These are phyloP conservation scores for Erythrolamprus reginae DNA, from an alignment of 2,113 vertebrate genomes.

Conservation along the genomic window DNA sequence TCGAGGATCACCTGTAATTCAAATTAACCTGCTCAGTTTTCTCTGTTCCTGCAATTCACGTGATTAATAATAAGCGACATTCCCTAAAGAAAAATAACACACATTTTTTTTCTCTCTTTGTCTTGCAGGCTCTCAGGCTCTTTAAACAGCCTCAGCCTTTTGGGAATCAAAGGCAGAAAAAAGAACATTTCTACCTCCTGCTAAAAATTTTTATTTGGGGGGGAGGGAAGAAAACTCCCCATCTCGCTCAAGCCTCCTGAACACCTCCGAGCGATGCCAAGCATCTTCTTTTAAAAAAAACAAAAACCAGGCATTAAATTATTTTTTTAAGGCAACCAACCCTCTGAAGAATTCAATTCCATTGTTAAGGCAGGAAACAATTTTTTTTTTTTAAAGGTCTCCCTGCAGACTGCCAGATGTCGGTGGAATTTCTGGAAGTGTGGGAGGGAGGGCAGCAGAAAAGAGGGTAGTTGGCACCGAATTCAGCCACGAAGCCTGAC, in stretches of 20 bases:
- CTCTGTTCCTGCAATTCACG: background rate
- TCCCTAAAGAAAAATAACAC: background rate
- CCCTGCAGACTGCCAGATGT: background rate
- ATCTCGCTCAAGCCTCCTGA: background rate
- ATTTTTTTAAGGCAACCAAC: background rate
- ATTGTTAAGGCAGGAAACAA: background rate
- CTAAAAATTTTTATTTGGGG: background rate
- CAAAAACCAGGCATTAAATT: background rate
- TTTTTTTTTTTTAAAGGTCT: background rate
- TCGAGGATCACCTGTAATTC: background rate
- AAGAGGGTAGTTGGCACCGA: background rate
- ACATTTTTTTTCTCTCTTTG: slow-evolving; percentile 33
- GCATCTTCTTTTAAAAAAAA: background rate
- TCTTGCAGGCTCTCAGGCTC: slow-evolving; percentile 51
- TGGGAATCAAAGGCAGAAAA: slow-evolving; percentile 66
- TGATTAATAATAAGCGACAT: background rate
- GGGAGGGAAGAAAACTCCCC: no score
- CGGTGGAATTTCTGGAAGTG: background rate
- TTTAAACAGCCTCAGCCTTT: slow-evolving; percentile 61
- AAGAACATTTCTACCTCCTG: background rate
- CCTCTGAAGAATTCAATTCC: background rate
- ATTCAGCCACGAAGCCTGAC: background rate
- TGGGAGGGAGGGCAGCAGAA: no score
- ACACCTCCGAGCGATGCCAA: no score
- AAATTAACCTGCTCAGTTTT: background rate